Evolutionary conservation across 2,888 invertebrate genomes (phyloP).

Genomic region (Mongoloraphidia duomilia): DNA sequence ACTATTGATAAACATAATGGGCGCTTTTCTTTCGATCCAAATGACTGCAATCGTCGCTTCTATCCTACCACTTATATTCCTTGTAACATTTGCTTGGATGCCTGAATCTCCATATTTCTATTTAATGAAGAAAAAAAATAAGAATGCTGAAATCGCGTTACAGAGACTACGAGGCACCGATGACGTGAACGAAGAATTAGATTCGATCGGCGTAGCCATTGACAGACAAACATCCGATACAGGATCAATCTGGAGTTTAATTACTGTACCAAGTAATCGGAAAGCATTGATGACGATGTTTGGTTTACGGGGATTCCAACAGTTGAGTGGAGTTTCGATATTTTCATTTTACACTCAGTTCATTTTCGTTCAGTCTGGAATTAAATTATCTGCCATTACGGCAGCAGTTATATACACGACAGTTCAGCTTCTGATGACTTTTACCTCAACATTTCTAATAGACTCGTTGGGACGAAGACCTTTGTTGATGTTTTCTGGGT

Average conservation of each 20-base stretch:
- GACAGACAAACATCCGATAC: conserved; percentile 8
- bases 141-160: conserved; percentile 34
- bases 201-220: conserved; percentile 3
- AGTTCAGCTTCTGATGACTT: conserved; percentile 41
- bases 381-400: conserved; percentile 33
- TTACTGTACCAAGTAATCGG: conserved; percentile 8
- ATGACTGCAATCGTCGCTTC: conserved; percentile 38
- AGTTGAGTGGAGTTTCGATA: conserved; percentile 31
- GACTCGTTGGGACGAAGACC: conserved; percentile 50
- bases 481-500: conserved; percentile 41
- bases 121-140: conserved; percentile 25
- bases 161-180: conserved; percentile 37
- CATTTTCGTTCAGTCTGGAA: conserved; percentile 39
- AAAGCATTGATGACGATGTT: conserved; percentile 10
- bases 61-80: conserved; percentile 37
- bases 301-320: conserved; percentile 8
- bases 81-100: conserved; percentile 42
- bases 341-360: conserved; percentile 45
- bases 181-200: conserved; percentile 14
- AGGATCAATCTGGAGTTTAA: conserved; percentile 6
- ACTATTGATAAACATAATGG: conserved; percentile 44
- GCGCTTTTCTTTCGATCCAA: conserved; percentile 37
- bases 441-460: conserved; percentile 39
- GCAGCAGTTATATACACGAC: conserved; percentile 43
- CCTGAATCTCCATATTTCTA: conserved; percentile 45